Evolutionary conservation across 2,888 invertebrate genomes (phyloP).

Genomic region (Branchipolynoe longqiensis): DNA sequence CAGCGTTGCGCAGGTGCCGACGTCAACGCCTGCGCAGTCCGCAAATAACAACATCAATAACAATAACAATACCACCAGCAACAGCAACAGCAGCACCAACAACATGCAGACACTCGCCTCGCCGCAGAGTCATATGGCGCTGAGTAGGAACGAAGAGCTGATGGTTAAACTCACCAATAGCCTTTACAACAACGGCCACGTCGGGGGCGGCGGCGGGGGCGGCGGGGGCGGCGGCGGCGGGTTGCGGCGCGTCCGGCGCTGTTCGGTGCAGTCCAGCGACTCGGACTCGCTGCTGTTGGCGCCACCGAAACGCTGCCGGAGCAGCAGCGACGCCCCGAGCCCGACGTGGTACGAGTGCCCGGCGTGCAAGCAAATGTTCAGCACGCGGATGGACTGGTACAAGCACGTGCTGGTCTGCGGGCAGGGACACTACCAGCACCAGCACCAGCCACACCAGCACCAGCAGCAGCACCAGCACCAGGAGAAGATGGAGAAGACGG

Average conservation of each 20-base stretch:
- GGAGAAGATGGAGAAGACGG: too few relatives aligned
- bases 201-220: too few relatives aligned
- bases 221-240: too few relatives aligned
- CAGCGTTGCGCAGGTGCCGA: not conserved
- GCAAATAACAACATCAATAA: too few relatives aligned
- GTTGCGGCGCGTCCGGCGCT: not conserved
- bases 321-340: conserved; percentile 25
- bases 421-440: not conserved
- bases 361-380: conserved; percentile 49
- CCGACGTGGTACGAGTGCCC: conserved; percentile 34
- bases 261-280: conserved; percentile 26
- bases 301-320: conserved; percentile 21
- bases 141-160: conserved; percentile 29
- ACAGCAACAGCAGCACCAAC: not conserved
- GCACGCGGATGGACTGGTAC: conserved; percentile 40
- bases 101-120: not conserved
- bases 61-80: too few relatives aligned
- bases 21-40: not conserved
- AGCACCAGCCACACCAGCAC: conserved; percentile 11
- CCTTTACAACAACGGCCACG: not conserved
- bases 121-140: not conserved
- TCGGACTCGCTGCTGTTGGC: not conserved
- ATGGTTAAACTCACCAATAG: conserved; percentile 15
- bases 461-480: not conserved
- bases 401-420: conserved; percentile 39